These are phyloP conservation scores for Apostichopus californicus DNA, from an alignment of 35 echinoderm and acorn worm genomes.

Conservation along the genomic window DNA sequence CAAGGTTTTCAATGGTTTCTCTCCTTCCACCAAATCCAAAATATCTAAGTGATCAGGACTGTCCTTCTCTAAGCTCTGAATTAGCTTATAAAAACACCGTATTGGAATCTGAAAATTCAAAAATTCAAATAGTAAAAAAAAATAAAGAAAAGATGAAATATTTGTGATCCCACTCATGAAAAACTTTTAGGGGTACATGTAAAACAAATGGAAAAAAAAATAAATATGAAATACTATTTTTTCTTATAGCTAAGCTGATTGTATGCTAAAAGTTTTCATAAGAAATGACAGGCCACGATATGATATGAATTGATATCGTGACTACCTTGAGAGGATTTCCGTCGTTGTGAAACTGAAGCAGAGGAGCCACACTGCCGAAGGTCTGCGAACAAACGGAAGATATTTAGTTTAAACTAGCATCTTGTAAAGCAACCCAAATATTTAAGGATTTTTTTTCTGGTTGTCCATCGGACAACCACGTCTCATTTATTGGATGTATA, in stretches of 20 bases:
- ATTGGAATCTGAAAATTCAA: constrained; percentile 66
- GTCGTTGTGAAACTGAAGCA: constrained; percentile 73
- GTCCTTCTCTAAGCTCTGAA: constrained; percentile 89
- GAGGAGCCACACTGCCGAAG: constrained; percentile 94
- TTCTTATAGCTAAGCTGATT: not conserved
- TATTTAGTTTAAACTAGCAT: not conserved
- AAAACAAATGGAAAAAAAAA: no score
- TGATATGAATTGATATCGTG: not conserved
- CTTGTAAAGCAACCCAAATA: no score
- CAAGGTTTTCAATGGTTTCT: constrained; percentile 99
- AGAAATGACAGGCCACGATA: no score
- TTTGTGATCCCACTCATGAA: not conserved
- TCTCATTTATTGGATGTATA: no score
- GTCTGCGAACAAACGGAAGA: constrained; percentile 34
- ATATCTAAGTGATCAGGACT: constrained; percentile 84
- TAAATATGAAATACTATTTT: not conserved
- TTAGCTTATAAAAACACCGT: constrained; percentile 71
- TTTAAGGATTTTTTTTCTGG: no score
- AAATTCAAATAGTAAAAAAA: not conserved
- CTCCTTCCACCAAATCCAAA: constrained; percentile 86
- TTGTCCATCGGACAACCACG: no score
- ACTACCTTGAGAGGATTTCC: constrained; percentile 81
- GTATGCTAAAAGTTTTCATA: no score
- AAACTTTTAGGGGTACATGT: no score
- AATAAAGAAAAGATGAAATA: not conserved